A percentile compares a stretch with the other conserved stretches of the same genome.
Evolutionary conservation across 2,113 vertebrate genomes (phyloP).

Genomic region (Ochotona curzoniae): DNA sequence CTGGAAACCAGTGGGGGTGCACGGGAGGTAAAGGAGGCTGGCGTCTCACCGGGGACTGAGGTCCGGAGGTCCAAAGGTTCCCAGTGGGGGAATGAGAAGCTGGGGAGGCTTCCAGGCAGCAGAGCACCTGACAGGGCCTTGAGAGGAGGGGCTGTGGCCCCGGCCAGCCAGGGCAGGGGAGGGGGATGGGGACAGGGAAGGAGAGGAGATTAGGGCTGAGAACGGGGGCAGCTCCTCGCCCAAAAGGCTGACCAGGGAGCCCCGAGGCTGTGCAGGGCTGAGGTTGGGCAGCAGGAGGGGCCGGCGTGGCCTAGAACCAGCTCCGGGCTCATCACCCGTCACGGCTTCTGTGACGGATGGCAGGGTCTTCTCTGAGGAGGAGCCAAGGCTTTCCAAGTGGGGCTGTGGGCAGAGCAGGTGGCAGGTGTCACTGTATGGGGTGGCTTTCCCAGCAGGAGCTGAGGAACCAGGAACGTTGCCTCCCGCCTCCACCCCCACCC

Average conservation of each 20-base stretch:
- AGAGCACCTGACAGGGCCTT: conserved; percentile 75
- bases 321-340: conserved; percentile 85
- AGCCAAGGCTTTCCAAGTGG: conserved; percentile 80
- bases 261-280: conserved; percentile 85
- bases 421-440: not conserved
- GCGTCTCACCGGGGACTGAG: conserved; percentile 93
- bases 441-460: not conserved
- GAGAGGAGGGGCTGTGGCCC: conserved; percentile 87
- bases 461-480: not conserved
- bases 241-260: conserved; percentile 89
- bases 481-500: not conserved
- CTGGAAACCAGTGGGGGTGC: conserved; percentile 61
- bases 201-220: conserved; percentile 85
- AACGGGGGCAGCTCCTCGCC: conserved; percentile 92
- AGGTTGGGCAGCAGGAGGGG: conserved; percentile 88
- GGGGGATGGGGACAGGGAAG: conserved; percentile 79
- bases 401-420: conserved; percentile 82
- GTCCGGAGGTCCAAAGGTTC: conserved; percentile 88
- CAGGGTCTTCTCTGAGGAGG: conserved; percentile 86
- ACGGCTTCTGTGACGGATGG: conserved; percentile 89
- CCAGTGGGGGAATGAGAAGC: conserved; percentile 91
- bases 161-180: conserved; percentile 86
- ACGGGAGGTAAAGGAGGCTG: conserved; percentile 57
- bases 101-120: conserved; percentile 86
- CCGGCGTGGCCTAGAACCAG: conserved; percentile 82